Conservation (phyloP, 2,797 vertebrate genomes). For the Neosilurus mollespiculum region DNA sequence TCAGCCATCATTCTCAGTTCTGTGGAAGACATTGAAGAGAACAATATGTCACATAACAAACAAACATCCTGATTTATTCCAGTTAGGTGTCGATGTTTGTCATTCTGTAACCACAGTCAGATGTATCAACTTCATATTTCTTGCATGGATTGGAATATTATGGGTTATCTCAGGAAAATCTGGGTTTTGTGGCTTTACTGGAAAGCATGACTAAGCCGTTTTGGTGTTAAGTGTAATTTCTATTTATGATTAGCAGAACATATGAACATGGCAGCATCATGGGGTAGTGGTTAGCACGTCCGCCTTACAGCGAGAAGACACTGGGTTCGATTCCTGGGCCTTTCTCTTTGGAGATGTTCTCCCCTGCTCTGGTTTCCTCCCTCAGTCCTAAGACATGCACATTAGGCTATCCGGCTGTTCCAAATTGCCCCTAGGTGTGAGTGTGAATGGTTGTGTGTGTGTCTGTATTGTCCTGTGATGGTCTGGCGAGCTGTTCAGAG, state of each 20-base stretch:
- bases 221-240: constrained; percentile 36
- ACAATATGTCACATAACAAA: not conserved
- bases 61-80: not conserved
- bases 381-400: no score
- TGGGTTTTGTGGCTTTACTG: constrained; percentile 53
- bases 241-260: constrained; percentile 26
- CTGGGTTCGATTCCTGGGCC: no score
- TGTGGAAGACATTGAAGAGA: constrained; percentile 55
- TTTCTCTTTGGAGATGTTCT: no score
- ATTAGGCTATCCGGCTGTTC: no score
- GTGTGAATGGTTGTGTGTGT: no score
- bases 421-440: no score
- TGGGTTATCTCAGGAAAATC: not conserved
- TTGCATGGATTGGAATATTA: constrained; percentile 8
- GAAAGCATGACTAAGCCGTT: constrained; percentile 54
- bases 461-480: no score
- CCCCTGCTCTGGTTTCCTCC: no score
- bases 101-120: not conserved
- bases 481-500: no score
- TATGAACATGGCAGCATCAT: constrained; percentile 25
- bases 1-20: constrained; percentile 92
- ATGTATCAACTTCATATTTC: not conserved
- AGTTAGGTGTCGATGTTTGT: not conserved
- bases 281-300: no score
- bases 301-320: no score